These are phyloP conservation scores for Eumerus sabulonum DNA, from an alignment of 2,888 invertebrate species.

Conservation along the genomic window DNA sequence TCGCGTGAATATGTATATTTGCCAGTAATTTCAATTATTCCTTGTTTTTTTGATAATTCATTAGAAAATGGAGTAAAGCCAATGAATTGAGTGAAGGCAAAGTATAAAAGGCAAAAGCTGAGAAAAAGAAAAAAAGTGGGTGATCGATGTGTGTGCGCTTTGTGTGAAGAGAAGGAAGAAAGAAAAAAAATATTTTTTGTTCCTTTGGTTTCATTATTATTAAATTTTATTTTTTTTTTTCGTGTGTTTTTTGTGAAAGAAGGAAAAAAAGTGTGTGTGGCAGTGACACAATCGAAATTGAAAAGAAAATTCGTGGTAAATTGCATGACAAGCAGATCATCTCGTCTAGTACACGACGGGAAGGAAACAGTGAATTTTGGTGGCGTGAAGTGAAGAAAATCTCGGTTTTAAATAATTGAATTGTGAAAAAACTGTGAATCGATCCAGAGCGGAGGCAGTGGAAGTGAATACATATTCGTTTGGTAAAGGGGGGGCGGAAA, in stretches of 20 bases:
- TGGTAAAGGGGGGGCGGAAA: not conserved
- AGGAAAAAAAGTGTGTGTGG: slow-evolving; percentile 41
- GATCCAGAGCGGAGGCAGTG: not conserved
- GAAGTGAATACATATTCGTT: not conserved
- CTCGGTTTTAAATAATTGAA: no score
- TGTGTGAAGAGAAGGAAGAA: slow-evolving; percentile 17
- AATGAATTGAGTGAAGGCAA: slow-evolving; percentile 23
- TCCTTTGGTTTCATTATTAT: no score
- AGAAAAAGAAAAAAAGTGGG: slow-evolving; percentile 25
- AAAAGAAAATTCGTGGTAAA: not conserved
- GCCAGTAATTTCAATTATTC: slow-evolving; percentile 6
- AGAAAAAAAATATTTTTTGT: slow-evolving; percentile 14
- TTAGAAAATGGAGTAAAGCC: slow-evolving; percentile 41
- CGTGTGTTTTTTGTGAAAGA: no score
- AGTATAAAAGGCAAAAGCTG: not conserved
- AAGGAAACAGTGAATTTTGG: no score
- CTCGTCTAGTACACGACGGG: no score
- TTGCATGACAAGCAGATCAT: not conserved
- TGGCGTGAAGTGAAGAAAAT: no score
- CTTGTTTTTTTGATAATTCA: slow-evolving; percentile 41
- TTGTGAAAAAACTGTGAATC: slow-evolving; percentile 5
- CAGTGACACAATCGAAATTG: slow-evolving; percentile 55
- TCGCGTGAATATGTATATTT: slow-evolving; percentile 24
- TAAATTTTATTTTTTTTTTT: not conserved
- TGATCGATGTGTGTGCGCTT: slow-evolving; percentile 50